phyloP scores from a whole-genome alignment of 2,888 invertebrate species.

The Pomacea canaliculata region DNA sequence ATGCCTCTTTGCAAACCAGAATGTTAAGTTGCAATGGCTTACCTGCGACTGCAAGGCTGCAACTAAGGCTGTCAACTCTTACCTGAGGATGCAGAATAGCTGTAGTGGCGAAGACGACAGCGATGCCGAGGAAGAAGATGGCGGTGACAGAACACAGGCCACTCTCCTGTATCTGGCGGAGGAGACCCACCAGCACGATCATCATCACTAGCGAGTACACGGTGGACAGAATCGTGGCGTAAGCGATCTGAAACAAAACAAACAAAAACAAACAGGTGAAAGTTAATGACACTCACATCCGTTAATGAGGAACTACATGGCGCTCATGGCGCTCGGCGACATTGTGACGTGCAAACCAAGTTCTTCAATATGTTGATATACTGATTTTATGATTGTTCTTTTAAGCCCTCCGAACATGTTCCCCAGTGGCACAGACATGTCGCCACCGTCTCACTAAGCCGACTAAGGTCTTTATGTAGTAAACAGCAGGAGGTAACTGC shows the following conservation, averaged over 20 bases:
- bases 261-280: neutral
- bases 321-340: neutral
- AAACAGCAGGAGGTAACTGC: too few species aligned
- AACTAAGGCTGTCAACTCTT: neutral
- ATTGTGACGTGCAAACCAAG: neutral
- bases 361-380: neutral
- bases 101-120: conserved; percentile 91
- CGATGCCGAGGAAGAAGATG: conserved; percentile 95
- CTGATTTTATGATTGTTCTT: too few species aligned
- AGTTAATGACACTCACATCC: too few species aligned
- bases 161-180: conserved; percentile 95
- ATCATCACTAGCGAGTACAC: conserved; percentile 97
- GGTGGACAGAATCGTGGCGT: conserved; percentile 94
- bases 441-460: too few species aligned
- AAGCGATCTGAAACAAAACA: conserved; percentile 77
- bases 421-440: too few species aligned
- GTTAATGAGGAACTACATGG: neutral
- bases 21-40: too few species aligned
- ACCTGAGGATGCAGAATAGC: conserved; percentile 96
- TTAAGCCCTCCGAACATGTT: too few species aligned
- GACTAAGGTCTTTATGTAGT: too few species aligned
- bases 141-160: conserved; percentile 91
- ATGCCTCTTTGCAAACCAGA: too few species aligned
- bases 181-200: conserved; percentile 98
- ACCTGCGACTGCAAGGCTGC: too few species aligned